These are phyloP conservation scores for Drosophila ironensis DNA, from an alignment of 1,140 invertebrate genomes.

Conservation along the genomic window DNA sequence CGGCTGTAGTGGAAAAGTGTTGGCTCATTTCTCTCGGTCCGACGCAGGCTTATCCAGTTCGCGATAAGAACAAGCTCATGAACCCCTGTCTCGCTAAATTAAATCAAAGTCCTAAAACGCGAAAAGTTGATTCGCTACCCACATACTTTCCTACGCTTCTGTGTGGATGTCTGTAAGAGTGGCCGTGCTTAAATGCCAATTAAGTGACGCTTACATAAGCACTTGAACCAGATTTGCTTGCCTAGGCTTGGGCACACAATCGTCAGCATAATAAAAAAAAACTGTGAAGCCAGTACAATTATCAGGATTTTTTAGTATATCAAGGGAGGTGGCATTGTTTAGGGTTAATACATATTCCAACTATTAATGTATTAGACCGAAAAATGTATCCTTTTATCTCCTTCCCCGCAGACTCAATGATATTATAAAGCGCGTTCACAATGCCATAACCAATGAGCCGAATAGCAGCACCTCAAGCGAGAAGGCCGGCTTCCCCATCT, in stretches of 20 bases:
- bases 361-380: no score
- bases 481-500: conserved; percentile 73
- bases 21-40: conserved; percentile 1
- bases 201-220: conserved; percentile 73
- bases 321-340: no score
- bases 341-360: no score
- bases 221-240: conserved; percentile 62
- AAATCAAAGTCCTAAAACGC: conserved; percentile 55
- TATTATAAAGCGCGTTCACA: conserved; percentile 43
- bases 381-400: neutral
- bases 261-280: conserved; percentile 6
- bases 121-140: conserved; percentile 12
- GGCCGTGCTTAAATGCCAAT: conserved; percentile 66
- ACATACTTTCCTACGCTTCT: conserved; percentile 11
- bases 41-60: neutral
- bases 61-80: conserved; percentile 32
- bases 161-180: conserved; percentile 37
- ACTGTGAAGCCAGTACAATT: neutral
- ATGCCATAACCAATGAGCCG: conserved; percentile 52
- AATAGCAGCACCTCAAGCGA: conserved; percentile 31
- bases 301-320: neutral
- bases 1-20: neutral
- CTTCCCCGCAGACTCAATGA: conserved; percentile 53
- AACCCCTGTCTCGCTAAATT: conserved; percentile 46
- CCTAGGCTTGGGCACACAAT: conserved; percentile 10